phyloP scores from a whole-genome alignment of 2,113 vertebrate genomes.

The Chaetorhynchus papuensis region DNA sequence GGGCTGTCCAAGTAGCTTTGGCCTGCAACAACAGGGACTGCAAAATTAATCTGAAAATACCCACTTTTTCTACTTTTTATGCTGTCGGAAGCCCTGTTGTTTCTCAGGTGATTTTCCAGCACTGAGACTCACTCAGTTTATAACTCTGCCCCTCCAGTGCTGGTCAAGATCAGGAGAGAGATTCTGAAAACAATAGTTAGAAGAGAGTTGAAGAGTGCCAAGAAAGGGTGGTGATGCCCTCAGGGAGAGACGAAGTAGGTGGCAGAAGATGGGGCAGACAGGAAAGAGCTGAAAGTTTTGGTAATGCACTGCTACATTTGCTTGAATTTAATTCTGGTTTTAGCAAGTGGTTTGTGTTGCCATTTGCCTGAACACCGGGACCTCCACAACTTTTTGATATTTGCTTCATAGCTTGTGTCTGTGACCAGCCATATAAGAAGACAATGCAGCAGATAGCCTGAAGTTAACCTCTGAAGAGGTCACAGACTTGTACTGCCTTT shows the following conservation, averaged over 20 bases:
- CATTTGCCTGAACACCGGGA: neutral
- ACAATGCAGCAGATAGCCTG: neutral
- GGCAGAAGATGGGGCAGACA: neutral
- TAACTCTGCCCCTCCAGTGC: neutral
- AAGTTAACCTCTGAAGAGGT: constrained; percentile 5
- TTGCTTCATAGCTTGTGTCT: neutral
- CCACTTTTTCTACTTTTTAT: neutral
- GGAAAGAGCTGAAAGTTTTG: neutral
- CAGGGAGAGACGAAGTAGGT: neutral
- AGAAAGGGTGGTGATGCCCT: neutral
- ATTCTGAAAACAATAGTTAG: neutral
- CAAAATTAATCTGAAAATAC: constrained; percentile 25
- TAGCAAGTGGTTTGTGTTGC: neutral
- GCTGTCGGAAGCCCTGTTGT: neutral
- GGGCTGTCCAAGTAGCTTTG: constrained; percentile 37
- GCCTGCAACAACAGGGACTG: neutral
- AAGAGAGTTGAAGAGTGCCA: neutral
- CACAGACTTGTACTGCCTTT: neutral
- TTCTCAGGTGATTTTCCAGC: constrained; percentile 1
- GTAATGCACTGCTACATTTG: neutral
- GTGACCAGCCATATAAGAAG: neutral
- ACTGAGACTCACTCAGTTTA: neutral
- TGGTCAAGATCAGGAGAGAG: neutral
- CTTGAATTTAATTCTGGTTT: neutral
- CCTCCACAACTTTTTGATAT: neutral